Conservation (phyloP, 2,797 vertebrate genomes). For the Arvicola amphibius region DNA sequence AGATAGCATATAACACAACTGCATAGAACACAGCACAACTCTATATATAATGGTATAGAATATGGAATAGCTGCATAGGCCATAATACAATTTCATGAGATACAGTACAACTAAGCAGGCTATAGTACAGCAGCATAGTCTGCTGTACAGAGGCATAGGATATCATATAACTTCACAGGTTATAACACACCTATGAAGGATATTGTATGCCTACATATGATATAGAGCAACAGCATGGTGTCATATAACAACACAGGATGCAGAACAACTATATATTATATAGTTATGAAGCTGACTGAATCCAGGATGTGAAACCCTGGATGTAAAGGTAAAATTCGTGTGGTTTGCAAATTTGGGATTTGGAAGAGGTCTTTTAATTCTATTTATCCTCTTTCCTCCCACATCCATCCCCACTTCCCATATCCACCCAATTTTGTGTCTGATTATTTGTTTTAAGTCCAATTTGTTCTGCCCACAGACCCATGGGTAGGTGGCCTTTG, state of each 20-base stretch:
- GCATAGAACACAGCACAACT: background rate
- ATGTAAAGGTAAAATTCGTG: background rate
- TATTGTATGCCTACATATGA: background rate
- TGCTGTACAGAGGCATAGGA: background rate
- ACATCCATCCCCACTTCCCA: background rate
- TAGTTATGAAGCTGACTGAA: background rate
- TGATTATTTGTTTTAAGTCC: background rate
- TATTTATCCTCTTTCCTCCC: background rate
- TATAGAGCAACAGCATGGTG: background rate
- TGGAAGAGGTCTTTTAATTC: background rate
- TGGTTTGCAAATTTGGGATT: background rate
- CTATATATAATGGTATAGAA: background rate
- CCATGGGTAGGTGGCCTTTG: background rate
- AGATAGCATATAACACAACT: too few relatives aligned
- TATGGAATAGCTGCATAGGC: background rate
- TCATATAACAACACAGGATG: background rate
- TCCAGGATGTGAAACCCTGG: background rate
- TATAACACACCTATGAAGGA: background rate
- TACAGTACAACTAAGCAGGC: background rate
- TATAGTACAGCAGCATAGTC: background rate
- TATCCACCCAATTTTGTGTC: background rate
- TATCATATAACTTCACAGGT: background rate
- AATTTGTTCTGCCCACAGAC: background rate
- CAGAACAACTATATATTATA: background rate
- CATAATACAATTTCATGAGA: too few relatives aligned